Evolutionary conservation across 2,797 vertebrate species (phyloP), one percentile per base, ranked within the genome.

Genomic region (Xyrichtys novacula): DNA sequence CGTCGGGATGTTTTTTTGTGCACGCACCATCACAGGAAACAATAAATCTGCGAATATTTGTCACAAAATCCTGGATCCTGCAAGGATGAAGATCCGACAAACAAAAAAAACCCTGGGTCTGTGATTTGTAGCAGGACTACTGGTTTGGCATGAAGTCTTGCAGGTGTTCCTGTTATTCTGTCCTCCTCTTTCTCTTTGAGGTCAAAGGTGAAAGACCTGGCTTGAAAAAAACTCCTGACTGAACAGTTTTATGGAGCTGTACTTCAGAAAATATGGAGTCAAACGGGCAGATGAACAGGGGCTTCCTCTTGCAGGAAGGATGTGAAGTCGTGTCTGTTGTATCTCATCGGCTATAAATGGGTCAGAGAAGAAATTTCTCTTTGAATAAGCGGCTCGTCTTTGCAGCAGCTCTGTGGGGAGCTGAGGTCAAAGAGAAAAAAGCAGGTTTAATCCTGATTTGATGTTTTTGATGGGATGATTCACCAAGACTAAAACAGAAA

Each of bases 221-320:
- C 39, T 14, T 4, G 4, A 38, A 54, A 65, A 61, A 59, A 9
- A 53, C 47, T 23, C 36, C 44, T 42, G 52, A 72, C 49, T 19
- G 38, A 74, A 65, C 43, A 54, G 20, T 69, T 74, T 81, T 23
- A 55, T 65, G 17, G 52, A 44, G 46, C 43, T 59, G 47, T 28
- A 19, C 17, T 46, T 15, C 4, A 61, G 50, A 56, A 64, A 78
- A 70, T 20, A 44, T 7, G 9, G 31, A 71, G 59, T 17, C 5
- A 42, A 58, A 58, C 20, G 46, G 57, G 39, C 40, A 22, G 36
- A 66, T 63, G 60, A 85, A 58, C 57, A 29, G 62, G 63, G 7
- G 69, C 74, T 90, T 93, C 87, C 88, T 75, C 71, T 70, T 52
- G 55, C 88, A 93, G 90, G 90, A 92, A 91, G 90, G 86, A 91